Percentiles rank a stretch among this genome's conserved stretches.
phyloP scores from a whole-genome alignment of 2,888 invertebrate genomes.

The Lycaena phlaeas region DNA sequence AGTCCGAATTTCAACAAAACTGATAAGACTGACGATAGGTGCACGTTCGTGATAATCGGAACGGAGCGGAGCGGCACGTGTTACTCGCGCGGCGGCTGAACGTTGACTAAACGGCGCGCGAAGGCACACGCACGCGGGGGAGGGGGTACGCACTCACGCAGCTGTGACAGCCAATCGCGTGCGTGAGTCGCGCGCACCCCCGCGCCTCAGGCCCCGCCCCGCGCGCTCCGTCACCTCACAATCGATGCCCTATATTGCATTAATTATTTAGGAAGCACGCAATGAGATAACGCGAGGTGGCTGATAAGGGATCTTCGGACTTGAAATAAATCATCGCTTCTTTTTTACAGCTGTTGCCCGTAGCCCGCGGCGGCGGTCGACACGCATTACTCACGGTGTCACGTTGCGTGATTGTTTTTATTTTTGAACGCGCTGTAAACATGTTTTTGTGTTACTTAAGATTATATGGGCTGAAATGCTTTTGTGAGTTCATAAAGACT shows the following conservation, averaged over 20 bases:
- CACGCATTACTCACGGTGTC: slow-evolving; percentile 48
- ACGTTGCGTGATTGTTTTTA: slow-evolving; percentile 26
- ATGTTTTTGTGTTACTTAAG: slow-evolving; percentile 13
- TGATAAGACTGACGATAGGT: slow-evolving; percentile 32
- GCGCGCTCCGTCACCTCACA: slow-evolving; percentile 66
- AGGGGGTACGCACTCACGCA: slow-evolving; percentile 69
- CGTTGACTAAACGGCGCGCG: slow-evolving; percentile 56
- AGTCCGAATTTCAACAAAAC: slow-evolving; percentile 51
- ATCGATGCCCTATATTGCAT: slow-evolving; percentile 74
- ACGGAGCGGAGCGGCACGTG: slow-evolving; percentile 37
- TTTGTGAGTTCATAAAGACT: too few relatives aligned
- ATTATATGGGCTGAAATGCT: too few relatives aligned
- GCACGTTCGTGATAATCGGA: slow-evolving; percentile 46
- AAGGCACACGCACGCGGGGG: slow-evolving; percentile 62
- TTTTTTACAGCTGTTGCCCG: slow-evolving; percentile 25
- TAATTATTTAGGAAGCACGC: slow-evolving; percentile 75
- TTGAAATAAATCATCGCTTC: slow-evolving; percentile 60
- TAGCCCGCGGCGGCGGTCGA: slow-evolving; percentile 29
- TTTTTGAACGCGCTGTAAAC: slow-evolving; percentile 18
- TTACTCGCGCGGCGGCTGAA: slow-evolving; percentile 41
- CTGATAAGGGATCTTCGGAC: slow-evolving; percentile 64
- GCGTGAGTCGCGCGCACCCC: slow-evolving; percentile 71
- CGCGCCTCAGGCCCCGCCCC: slow-evolving; percentile 50
- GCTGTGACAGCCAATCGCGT: slow-evolving; percentile 65
- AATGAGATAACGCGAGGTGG: slow-evolving; percentile 72